A percentile compares a stretch with the other conserved stretches of the same genome.
These are phyloP conservation scores for Saxicola maurus DNA, from an alignment of 2,797 vertebrate species.

Conservation along the genomic window DNA sequence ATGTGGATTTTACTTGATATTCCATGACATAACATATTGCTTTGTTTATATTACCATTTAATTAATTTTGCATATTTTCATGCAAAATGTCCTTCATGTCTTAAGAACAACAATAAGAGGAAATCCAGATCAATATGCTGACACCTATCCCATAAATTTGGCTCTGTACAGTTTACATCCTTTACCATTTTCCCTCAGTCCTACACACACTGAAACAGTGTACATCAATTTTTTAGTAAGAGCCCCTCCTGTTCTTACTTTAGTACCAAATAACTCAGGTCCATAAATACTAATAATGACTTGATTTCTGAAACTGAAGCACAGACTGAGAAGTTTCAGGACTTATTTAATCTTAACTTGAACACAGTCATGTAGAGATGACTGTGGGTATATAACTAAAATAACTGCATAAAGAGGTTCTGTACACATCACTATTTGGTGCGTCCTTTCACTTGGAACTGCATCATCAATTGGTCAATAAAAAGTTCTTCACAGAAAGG, in stretches of 20 bases:
- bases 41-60: background rate
- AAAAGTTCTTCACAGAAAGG: background rate
- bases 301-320: background rate
- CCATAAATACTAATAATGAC: background rate
- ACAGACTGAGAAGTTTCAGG: background rate
- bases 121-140: background rate
- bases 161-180: background rate
- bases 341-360: background rate
- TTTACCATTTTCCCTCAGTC: background rate
- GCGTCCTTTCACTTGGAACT: background rate
- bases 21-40: background rate
- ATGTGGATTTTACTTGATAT: background rate
- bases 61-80: background rate
- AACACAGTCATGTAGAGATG: background rate
- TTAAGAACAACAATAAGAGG: background rate
- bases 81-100: background rate
- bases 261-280: background rate
- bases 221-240: background rate
- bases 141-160: background rate
- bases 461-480: background rate
- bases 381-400: background rate
- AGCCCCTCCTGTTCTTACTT: background rate
- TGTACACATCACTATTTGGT: background rate
- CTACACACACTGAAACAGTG: background rate
- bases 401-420: background rate